Base-by-base conservation (phyloP, 2,888 invertebrate genomes). In the Strigamia crassipes region DNA sequence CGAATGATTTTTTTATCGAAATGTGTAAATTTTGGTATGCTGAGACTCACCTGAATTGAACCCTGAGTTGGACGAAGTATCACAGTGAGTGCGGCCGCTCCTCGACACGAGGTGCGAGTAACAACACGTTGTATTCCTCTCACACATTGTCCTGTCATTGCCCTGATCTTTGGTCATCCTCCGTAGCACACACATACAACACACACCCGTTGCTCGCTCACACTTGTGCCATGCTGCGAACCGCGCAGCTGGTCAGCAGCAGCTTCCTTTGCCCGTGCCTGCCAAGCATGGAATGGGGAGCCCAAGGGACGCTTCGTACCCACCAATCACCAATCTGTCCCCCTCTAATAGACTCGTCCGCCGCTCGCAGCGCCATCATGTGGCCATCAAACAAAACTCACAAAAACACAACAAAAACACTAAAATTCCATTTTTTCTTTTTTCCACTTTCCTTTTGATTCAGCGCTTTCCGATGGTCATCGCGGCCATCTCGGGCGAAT, bases 21-120 rank as follows among this genome's bases (percentile, higher is more conserved):
- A n/a, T n/a, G n/a, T n/a, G n/a, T n/a, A n/a, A n/a, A n/a, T n/a
- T n/a, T n/a, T n/a, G n/a, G n/a, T n/a, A n/a, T 34, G 34, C 3
- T 6, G 6, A 34, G 6, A 61, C 61, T 61, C 61, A 61, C 61
- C 61, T 61, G 61, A 61, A 61, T 61, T 61, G 61, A 21, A 61
- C 61, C 61, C 61, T 61, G 61, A 61, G 61, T 61, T 61, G 61
- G 61, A 61, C 61, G 61, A 61, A 61, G 61, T 61, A 61, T 61
- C 61, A 61, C 61, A 61, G 61, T 61, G 61, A 61, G 61, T 61
- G 61, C 2, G n/a, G 61, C 61, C 61, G 23, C 61, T 61, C 61
- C 61, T 61, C 61, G 61, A 61, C 61, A 61, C 18, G 61, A 61
- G 61, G 18, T 61, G 61, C 61, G 23, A 18, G 61, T 61, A 21